Conservation (phyloP, 1,140 invertebrate genomes). For the Drosophila obscura region DNA sequence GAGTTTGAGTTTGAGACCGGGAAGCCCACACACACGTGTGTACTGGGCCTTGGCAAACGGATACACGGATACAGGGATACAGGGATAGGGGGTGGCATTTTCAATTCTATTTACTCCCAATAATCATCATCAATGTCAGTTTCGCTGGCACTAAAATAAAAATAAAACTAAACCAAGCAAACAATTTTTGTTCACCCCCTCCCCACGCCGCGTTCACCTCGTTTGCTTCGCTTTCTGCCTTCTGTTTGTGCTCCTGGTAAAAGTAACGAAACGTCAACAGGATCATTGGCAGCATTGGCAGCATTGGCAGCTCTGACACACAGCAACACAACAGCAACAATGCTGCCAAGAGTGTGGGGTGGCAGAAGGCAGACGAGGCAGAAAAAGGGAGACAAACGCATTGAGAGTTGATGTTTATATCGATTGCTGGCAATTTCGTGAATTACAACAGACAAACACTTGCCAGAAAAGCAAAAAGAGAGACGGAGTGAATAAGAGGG, state of each 20-base stretch:
- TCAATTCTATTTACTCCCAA: constrained; percentile 83
- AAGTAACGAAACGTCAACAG: constrained; percentile 61
- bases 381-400: constrained; percentile 38
- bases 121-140: constrained; percentile 84
- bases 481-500: neutral
- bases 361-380: constrained; percentile 1
- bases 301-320: constrained; percentile 37
- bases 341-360: constrained; percentile 6
- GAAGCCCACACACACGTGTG: constrained; percentile 38
- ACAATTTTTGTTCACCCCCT: constrained; percentile 49
- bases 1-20: too few relatives aligned
- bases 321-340: constrained; percentile 24
- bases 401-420: constrained; percentile 79
- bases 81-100: constrained; percentile 57
- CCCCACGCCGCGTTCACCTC: neutral
- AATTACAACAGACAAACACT: constrained; percentile 64
- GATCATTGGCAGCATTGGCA: constrained; percentile 76
- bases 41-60: constrained; percentile 40
- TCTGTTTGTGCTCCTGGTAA: constrained; percentile 4
- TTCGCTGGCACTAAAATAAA: constrained; percentile 74
- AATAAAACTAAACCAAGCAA: constrained; percentile 50
- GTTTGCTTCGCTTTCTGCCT: too few relatives aligned
- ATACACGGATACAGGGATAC: constrained; percentile 4
- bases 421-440: constrained; percentile 78
- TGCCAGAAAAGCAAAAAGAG: constrained; percentile 5